Percentiles rank a stretch among this genome's conserved stretches.
Conservation (phyloP, 2,797 vertebrate species). For the Protosalanx chinensis region DNA sequence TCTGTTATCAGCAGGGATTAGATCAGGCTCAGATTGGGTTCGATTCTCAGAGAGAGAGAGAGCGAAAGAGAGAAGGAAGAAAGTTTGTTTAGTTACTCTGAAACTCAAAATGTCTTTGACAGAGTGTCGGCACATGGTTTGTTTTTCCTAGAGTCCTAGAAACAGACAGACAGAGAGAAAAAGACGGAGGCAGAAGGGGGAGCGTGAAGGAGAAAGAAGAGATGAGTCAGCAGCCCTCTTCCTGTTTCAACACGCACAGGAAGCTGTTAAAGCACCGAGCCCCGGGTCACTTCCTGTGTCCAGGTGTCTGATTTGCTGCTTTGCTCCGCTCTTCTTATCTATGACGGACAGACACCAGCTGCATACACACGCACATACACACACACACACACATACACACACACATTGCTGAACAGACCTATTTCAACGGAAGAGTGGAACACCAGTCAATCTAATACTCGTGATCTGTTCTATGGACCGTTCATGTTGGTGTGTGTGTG, state of each 20-base stretch:
- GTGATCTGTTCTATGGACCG: not conserved
- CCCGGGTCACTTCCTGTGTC: slow-evolving; percentile 42
- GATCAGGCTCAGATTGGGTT: not conserved
- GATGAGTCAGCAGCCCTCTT: slow-evolving; percentile 53
- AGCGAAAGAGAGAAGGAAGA: not conserved
- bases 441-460: not conserved
- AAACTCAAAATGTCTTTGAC: not conserved
- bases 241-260: slow-evolving; percentile 51
- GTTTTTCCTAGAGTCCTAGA: slow-evolving; percentile 4
- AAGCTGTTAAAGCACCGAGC: slow-evolving; percentile 42
- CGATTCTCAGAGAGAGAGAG: too few species aligned
- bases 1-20: not conserved
- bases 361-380: slow-evolving; percentile 16
- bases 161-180: not conserved
- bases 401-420: not conserved
- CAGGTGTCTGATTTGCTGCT: slow-evolving; percentile 9
- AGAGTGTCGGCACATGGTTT: not conserved
- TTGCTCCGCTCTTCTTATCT: slow-evolving; percentile 16
- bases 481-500: not conserved
- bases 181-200: slow-evolving; percentile 3
- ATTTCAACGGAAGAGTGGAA: not conserved
- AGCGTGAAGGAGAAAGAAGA: slow-evolving; percentile 30
- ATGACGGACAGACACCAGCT: slow-evolving; percentile 6
- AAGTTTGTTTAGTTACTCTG: not conserved
- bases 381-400: slow-evolving; percentile 11